Evolutionary conservation across 2,113 vertebrate species (phyloP), one percentile per base, ranked within the genome.

Genomic region (Cisticola juncidis): DNA sequence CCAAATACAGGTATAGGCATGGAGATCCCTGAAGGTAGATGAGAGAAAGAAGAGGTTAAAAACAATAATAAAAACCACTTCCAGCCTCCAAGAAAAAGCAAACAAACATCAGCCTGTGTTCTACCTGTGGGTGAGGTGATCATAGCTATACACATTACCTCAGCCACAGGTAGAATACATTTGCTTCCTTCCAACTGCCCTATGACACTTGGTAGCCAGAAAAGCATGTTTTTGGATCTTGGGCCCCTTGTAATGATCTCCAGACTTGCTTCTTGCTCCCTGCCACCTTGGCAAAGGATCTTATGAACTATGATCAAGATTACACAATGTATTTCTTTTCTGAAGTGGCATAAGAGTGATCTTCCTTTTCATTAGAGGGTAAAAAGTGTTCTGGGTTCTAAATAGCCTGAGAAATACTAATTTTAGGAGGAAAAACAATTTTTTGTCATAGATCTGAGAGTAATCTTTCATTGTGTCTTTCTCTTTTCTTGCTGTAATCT

Each of bases 1-100:
- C 99, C 99, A 57, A 99, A 98, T 51, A 99, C 99, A 0, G 99
- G 99, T 48, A 99, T 72, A 18, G 99, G 99, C 99, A 99, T 99
- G 58, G 99, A 99, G 93, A 99, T 99, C 93, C 98, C 99, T 99
- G 81, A 66, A 95, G 29, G 36, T 20, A 36, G 50, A 70, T 94
- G 26, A 93, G 62, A 95, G 66, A 95, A 95, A 50, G 33, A 64
- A 68, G 20, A 70, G 11, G 29, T 95, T 91, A 95, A 88, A 64
- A 47, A 86, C 35, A 81, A 23, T 28, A 61, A 65, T 51, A 57
- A 71, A 65, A 36, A 35, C 4, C 7, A 48, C 56, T 71, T 64
- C 40, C n/a, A 62, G 14, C 35, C 42, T 86, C 26, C 35, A 78
- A 60, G 51, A n/a, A 65, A 77, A 80, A 88, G 23, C 8, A 26